Conservation (phyloP, 1,140 invertebrate genomes). For the Sarcophaga peregrina region DNA sequence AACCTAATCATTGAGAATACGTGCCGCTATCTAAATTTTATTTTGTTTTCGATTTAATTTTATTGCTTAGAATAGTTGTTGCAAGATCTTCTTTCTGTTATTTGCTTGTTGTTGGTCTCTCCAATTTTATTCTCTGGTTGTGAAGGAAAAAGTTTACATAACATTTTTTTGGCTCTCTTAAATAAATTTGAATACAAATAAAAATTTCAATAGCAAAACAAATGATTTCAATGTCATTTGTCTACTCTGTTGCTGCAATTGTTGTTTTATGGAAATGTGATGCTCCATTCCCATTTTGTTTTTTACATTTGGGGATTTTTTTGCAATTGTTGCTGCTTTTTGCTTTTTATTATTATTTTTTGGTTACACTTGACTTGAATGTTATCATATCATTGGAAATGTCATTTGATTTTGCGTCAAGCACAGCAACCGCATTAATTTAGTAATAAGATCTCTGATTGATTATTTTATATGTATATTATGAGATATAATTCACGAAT, state of each 20-base stretch:
- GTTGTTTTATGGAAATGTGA: neutral
- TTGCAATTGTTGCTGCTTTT: conserved; percentile 6
- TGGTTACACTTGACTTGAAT: conserved; percentile 8
- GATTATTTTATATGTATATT: too few species aligned
- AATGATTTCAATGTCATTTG: conserved; percentile 63
- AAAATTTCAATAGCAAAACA: conserved; percentile 57
- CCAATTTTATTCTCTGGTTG: neutral
- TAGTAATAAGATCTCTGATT: neutral
- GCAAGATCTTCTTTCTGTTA: neutral
- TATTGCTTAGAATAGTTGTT: too few species aligned
- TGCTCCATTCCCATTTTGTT: neutral
- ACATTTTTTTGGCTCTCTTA: conserved; percentile 60
- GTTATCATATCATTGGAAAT: neutral
- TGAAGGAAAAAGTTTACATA: conserved; percentile 61
- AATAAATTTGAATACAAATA: conserved; percentile 64
- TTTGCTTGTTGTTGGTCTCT: neutral
- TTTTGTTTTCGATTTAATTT: too few species aligned
- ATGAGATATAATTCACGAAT: too few species aligned
- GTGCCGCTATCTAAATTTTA: too few species aligned
- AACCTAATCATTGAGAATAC: too few species aligned
- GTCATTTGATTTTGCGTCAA: neutral
- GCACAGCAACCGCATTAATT: neutral
- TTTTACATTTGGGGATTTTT: too few species aligned
- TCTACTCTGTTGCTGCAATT: conserved; percentile 45
- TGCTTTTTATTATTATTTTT: too few species aligned